A percentile compares a stretch with the other conserved stretches of the same genome.
These are phyloP conservation scores for Formicarius rufipectus DNA, from an alignment of 2,113 vertebrate species.

Conservation along the genomic window DNA sequence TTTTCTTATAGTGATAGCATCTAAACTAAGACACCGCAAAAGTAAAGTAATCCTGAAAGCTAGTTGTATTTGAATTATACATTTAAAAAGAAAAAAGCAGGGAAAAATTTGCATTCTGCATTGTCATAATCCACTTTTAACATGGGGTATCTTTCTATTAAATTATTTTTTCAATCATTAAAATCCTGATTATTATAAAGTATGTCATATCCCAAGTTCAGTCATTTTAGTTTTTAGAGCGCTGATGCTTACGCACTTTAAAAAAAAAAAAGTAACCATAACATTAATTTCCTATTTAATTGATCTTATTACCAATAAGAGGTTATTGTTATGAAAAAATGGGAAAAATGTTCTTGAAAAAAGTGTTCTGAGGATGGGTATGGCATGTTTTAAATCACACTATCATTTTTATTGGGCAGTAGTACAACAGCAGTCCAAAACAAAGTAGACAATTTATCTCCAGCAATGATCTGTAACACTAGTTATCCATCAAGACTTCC, in stretches of 20 bases:
- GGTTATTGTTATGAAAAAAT: neutral
- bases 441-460: neutral
- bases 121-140: neutral
- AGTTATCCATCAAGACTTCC: neutral
- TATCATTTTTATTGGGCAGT: neutral
- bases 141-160: neutral
- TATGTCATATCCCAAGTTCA: neutral
- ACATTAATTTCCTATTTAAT: neutral
- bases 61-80: neutral
- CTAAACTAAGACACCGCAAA: neutral
- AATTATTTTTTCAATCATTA: constrained; percentile 25
- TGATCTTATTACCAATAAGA: neutral
- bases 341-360: neutral
- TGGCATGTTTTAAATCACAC: neutral
- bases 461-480: neutral
- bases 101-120: neutral
- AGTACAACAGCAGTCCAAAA: neutral
- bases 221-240: neutral
- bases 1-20: neutral
- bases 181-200: neutral
- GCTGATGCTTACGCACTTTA: neutral
- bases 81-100: neutral
- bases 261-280: neutral
- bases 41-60: neutral
- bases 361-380: neutral